A percentile compares a stretch with the other conserved stretches of the same genome.
Conservation (phyloP, 2,888 invertebrate species). For the Drosophila atroscutellata region DNA sequence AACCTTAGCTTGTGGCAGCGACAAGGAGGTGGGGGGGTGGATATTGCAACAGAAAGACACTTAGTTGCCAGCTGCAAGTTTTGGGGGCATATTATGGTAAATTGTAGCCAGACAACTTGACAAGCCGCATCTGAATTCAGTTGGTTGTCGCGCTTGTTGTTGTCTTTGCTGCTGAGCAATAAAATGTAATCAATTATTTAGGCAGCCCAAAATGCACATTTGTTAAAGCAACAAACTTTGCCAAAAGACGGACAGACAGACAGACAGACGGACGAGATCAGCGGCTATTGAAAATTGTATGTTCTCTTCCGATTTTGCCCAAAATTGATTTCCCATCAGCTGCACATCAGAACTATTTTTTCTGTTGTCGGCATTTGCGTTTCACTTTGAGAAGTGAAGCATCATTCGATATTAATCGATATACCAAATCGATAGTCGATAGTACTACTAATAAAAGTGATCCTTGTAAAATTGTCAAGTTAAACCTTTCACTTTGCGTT, state of each 20-base stretch:
- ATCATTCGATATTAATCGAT: background rate
- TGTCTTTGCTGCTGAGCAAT: slow-evolving; percentile 57
- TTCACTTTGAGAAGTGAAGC: no score
- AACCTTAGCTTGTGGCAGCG: background rate
- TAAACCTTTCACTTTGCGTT: no score
- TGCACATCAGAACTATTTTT: background rate
- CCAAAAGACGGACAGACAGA: background rate
- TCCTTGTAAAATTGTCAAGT: rapidly evolving
- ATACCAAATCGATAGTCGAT: background rate
- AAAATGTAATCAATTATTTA: slow-evolving; percentile 81
- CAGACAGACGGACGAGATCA: background rate
- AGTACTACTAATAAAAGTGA: no score
- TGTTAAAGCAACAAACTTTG: slow-evolving; percentile 21
- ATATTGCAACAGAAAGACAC: slow-evolving; percentile 36
- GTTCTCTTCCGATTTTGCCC: slow-evolving; percentile 15
- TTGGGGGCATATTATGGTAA: slow-evolving; percentile 46
- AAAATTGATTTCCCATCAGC: background rate
- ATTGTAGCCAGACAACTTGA: slow-evolving; percentile 61
- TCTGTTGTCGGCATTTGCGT: background rate
- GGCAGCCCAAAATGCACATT: slow-evolving; percentile 66
- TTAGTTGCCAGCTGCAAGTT: slow-evolving; percentile 26
- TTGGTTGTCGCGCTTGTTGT: slow-evolving; percentile 20
- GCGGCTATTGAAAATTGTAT: slow-evolving; percentile 5
- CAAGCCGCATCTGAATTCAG: slow-evolving; percentile 64
- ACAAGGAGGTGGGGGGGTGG: rapidly evolving